Percentiles rank a stretch among this genome's conserved stretches.
Evolutionary conservation across 1,140 invertebrate species (phyloP).

Genomic region (Drosophila rufa): DNA sequence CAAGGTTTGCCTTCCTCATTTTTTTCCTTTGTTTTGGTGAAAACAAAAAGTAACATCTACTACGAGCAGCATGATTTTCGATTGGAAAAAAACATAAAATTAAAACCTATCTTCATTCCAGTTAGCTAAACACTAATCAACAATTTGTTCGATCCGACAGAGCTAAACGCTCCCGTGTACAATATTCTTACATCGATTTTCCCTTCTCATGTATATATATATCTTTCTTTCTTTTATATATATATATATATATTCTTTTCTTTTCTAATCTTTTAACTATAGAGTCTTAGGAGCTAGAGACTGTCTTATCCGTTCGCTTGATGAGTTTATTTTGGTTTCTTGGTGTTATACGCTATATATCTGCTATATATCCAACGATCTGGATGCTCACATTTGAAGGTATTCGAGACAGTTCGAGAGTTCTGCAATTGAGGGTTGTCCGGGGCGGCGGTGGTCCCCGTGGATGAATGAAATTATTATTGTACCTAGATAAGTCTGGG

Average conservation of each 20-base stretch:
- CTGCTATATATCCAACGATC: constrained; percentile 30
- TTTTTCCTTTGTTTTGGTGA: constrained; percentile 18
- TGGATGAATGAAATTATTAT: constrained; percentile 43
- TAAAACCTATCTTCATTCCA: constrained; percentile 19
- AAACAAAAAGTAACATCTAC: constrained; percentile 3
- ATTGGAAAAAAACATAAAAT: constrained; percentile 16
- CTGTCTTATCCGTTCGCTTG: constrained; percentile 59
- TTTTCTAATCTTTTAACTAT: constrained; percentile 18
- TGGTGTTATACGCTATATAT: constrained; percentile 39
- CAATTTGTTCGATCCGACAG: constrained; percentile 57
- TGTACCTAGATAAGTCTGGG: constrained; percentile 69
- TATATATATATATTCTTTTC: not conserved
- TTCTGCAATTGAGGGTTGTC: constrained; percentile 20
- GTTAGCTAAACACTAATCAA: constrained; percentile 72
- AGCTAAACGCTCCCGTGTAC: constrained; percentile 62
- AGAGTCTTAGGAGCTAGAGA: constrained; percentile 61
- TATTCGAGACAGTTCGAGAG: constrained; percentile 4
- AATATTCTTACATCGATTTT: constrained; percentile 36
- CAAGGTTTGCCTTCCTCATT: constrained; percentile 1
- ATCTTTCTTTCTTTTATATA: constrained; percentile 5
- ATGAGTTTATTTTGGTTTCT: constrained; percentile 55
- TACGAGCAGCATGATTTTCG: constrained; percentile 8
- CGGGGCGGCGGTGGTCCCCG: no score
- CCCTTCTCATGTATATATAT: constrained; percentile 26
- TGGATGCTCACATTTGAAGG: constrained; percentile 31